Evolutionary conservation across 2,113 vertebrate genomes (phyloP).

Genomic region (Hylia prasina): DNA sequence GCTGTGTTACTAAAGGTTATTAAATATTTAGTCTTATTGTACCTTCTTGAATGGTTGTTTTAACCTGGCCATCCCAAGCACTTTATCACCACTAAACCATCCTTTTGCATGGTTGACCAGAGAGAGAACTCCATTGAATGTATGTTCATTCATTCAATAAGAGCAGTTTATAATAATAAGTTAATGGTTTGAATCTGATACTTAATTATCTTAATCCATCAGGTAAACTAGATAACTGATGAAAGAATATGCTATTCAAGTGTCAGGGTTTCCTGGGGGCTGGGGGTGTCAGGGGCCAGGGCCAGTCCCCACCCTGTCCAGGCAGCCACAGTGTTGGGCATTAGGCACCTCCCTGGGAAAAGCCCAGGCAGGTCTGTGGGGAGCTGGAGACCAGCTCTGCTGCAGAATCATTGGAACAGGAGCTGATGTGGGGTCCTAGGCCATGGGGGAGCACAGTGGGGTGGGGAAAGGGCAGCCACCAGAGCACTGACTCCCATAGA

Average conservation of each 20-base stretch:
- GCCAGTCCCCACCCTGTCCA: too few relatives aligned
- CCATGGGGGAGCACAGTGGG: too few relatives aligned
- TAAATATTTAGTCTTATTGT: background rate
- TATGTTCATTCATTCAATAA: background rate
- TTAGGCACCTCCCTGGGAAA: background rate
- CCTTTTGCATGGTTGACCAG: background rate
- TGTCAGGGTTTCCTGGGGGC: background rate
- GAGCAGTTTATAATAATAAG: background rate
- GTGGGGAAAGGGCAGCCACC: rapidly evolving
- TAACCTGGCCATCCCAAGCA: background rate
- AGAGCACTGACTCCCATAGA: background rate
- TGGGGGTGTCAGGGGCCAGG: rapidly evolving
- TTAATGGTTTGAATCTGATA: background rate
- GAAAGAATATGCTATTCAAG: background rate
- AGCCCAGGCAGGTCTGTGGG: background rate
- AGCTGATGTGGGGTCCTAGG: background rate
- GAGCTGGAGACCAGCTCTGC: background rate
- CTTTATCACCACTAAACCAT: background rate
- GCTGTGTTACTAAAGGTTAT: background rate
- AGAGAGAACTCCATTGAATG: background rate
- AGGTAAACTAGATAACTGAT: background rate
- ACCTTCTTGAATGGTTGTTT: background rate
- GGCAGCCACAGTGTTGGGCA: rapidly evolving
- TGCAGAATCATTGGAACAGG: background rate
- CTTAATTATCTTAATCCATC: background rate